phyloP scores from a whole-genome alignment of 2,797 vertebrate species.

The Leptodactylus fallax region DNA sequence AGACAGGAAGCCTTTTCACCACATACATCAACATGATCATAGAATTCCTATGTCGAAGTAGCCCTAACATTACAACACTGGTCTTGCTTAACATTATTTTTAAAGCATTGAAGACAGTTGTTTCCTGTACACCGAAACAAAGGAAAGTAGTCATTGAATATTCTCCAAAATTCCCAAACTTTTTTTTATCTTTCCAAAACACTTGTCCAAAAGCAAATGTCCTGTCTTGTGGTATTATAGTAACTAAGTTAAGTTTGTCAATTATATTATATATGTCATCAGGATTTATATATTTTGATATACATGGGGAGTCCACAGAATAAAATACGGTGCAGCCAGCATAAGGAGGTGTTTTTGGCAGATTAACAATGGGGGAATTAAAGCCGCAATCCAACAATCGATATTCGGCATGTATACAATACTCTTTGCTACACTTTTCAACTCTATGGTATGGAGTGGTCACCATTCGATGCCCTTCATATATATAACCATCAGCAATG shows the following conservation, averaged over 20 bases:
- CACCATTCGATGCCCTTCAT: neutral
- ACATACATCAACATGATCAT: no score
- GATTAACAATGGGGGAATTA: neutral
- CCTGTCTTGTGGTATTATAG: neutral
- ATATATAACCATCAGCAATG: neutral
- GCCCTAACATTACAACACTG: no score
- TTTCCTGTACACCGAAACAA: neutral
- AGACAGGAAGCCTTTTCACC: no score
- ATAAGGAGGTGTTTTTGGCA: neutral
- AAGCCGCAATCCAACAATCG: neutral
- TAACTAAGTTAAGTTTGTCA: no score
- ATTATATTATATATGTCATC: neutral
- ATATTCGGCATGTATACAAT: neutral
- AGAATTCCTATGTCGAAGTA: no score
- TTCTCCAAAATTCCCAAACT: neutral
- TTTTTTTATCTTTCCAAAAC: neutral
- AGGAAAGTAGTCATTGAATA: neutral
- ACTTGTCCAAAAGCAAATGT: neutral
- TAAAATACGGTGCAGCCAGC: neutral
- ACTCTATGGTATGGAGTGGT: neutral
- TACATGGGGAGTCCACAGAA: neutral
- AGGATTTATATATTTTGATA: neutral
- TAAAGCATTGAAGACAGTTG: neutral
- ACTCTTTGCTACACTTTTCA: no score
- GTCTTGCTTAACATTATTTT: no score